A percentile compares a stretch with the other conserved stretches of the same genome.
These are phyloP conservation scores for Gymnorhina tibicen DNA, from an alignment of 2,113 vertebrate genomes.

Conservation along the genomic window DNA sequence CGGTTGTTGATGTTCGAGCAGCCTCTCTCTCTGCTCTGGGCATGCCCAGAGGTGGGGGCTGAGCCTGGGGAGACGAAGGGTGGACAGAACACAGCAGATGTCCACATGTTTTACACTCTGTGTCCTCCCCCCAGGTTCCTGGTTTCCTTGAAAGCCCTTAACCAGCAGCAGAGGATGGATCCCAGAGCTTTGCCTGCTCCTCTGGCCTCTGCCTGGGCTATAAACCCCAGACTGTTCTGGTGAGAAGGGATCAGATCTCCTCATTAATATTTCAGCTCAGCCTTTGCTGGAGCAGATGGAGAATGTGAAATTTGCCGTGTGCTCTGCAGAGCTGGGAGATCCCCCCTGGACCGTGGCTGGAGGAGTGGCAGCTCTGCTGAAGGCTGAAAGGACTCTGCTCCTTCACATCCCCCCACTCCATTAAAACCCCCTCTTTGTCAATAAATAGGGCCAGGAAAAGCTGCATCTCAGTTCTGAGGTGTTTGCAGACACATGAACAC, in stretches of 20 bases:
- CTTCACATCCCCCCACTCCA: neutral
- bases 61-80: neutral
- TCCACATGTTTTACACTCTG: neutral
- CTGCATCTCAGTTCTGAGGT: neutral
- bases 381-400: neutral
- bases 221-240: conserved; percentile 52
- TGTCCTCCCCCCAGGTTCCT: neutral
- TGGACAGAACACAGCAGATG: conserved; percentile 3
- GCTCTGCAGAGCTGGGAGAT: neutral
- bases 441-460: neutral
- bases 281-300: conserved; percentile 37
- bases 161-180: conserved; percentile 38
- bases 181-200: conserved; percentile 31
- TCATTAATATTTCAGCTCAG: conserved; percentile 54
- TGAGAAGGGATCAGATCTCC: conserved; percentile 45
- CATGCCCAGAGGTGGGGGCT: neutral
- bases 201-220: conserved; percentile 17
- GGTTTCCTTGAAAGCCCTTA: conserved; percentile 37
- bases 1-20: conserved; percentile 2
- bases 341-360: neutral
- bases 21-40: neutral
- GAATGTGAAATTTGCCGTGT: neutral
- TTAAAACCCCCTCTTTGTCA: neutral
- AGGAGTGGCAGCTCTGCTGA: neutral
- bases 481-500: neutral